Base-by-base conservation (phyloP, 1,140 invertebrate genomes). In the Drosophila seguyi region DNA sequence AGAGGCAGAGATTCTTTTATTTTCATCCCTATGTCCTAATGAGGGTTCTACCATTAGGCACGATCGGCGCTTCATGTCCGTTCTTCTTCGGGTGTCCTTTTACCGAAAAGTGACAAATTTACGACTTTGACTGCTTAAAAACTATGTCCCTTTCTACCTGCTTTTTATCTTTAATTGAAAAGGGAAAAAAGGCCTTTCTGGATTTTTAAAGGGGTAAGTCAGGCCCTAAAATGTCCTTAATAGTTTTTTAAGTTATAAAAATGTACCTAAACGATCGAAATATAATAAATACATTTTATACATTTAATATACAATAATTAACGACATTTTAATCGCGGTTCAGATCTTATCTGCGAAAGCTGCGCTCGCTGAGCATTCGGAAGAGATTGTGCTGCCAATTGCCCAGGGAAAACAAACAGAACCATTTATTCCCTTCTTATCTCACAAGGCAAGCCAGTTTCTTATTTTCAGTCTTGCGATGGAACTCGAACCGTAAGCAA, bases 371-470 rank as follows among this genome's bases (percentile, higher is more conserved):
- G 20, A 36, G 50, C 31, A 53, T 10, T 22, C 1, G 8, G 0
- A 1, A 55, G 22, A 22, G 20, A 53, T 22, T 36, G 4, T 3
- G 18, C 13, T 18, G 13, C 31, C 18, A 52, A 34, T 14, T 14
- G 48, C 1, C 14, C 8, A 11, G 34, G 8, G 31, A 38, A 53
- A 36, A 36, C 31, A 53, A 53, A 38, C 52, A 53, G 20, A 11
- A 31, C 52, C 14, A 25, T 25, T 55, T 6, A 25, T 16, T 55
- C 34, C 52, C 20, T 20, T 16, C 52, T 55, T 55, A 55, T 55
- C 52, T 38, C 34, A 18, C 50, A 36, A 36, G 50, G 31, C 50
- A 13, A 36, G 7, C 13, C 6, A 8, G 10, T 6, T 55, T 16
- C 4, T n/a, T 16, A 31, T 25, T 38, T 53, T 14, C 20, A 55